Base-by-base conservation (phyloP, 2,888 invertebrate species). In the Drosophila flavopinicola region DNA sequence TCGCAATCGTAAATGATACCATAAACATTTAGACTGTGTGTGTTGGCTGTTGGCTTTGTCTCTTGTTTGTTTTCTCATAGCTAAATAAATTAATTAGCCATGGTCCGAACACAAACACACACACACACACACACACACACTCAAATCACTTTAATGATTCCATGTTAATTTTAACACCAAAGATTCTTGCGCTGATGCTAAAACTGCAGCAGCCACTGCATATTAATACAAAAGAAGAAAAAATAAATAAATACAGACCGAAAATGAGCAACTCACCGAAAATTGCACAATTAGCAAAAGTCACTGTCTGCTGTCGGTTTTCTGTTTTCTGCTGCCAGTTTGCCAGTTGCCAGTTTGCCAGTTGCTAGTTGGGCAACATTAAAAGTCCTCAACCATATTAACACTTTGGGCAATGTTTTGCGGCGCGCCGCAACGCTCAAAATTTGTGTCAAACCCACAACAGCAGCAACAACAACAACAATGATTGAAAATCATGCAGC, bases 311-410 rank as follows among this genome's bases (percentile, higher is more conserved):
- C n/a, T n/a, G n/a, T n/a, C n/a, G n/a, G n/a, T n/a, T n/a, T n/a
- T n/a, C n/a, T n/a, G n/a, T n/a, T n/a, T n/a, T 51, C 71, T 47
- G 64, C 53, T 35, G 74, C 7, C 39, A 52, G 42, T 57, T 35
- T 49, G 66, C 35, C 38, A 37, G 39, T 47, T 38, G 42, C n/a
- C 23, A 23, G 11, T 20, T 33, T 17, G 35, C 6, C 32, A 48
- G 13, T 35, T 66, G 58, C 35, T 60, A 64, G 78, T 82, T 85
- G 82, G 65, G 85, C 78, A 83, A 83, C 52, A 83, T 78, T 75
- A 82, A 85, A 85, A 85, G 82, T 83, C 85, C 85, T 83, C 85
- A 78, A 80, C 85, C 82, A 83, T 82, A 82, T 83, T 83, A 83
- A 78, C 82, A 83, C 82, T 76, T 83, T 85, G 74, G 79, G 79